Conservation (phyloP, 2,113 vertebrate genomes). For the Stomatorhinus ivindoensis region DNA sequence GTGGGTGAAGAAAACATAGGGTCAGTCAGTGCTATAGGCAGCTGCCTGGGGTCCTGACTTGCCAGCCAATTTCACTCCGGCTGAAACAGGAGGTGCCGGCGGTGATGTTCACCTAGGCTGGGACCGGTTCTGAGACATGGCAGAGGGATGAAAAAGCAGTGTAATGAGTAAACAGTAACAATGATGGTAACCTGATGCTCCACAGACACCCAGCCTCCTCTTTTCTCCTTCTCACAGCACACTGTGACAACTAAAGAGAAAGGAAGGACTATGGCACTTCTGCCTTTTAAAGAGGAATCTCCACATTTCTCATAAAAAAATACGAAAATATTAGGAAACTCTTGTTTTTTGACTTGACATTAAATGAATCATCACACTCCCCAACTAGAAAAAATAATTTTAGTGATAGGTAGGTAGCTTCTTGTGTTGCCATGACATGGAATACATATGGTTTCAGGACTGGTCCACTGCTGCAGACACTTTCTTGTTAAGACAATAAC, state of each 20-base stretch:
- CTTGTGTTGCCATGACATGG: no score
- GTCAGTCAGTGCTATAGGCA: not conserved
- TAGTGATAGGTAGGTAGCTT: not conserved
- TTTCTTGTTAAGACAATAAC: not conserved
- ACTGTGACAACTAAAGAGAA: not conserved
- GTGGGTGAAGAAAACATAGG: no score
- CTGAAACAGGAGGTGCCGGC: not conserved
- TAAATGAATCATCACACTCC: not conserved
- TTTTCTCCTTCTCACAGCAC: not conserved
- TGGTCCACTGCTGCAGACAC: not conserved
- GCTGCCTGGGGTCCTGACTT: not conserved
- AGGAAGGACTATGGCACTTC: not conserved
- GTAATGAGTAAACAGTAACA: not conserved
- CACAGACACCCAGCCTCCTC: not conserved
- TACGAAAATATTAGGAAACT: not conserved
- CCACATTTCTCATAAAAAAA: not conserved
- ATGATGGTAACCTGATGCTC: not conserved
- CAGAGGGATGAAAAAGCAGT: not conserved
- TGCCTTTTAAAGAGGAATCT: not conserved
- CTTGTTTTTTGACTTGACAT: not conserved
- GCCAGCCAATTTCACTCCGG: not conserved
- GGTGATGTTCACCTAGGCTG: not conserved
- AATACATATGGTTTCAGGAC: not conserved
- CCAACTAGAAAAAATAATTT: not conserved
- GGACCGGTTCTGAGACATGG: not conserved